Conservation (phyloP, 2,888 invertebrate genomes). For the Pseudococcus viburni region DNA sequence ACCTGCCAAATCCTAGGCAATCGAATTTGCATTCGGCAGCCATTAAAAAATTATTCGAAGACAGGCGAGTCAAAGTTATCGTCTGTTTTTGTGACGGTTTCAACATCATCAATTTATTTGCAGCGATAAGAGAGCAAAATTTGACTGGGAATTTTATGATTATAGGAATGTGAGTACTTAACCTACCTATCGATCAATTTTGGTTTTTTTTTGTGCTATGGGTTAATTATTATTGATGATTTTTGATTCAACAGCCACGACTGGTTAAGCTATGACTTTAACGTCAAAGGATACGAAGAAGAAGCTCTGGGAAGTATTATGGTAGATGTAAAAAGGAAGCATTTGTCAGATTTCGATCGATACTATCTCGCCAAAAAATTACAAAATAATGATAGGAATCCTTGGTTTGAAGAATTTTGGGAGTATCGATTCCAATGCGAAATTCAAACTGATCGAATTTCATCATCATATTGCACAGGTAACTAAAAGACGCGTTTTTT, state of each 20-base stretch:
- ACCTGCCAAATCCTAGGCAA: conserved; percentile 70
- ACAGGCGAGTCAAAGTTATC: conserved; percentile 75
- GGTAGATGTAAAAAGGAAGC: conserved; percentile 82
- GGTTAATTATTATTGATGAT: not conserved
- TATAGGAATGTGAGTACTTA: conserved; percentile 10
- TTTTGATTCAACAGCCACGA: conserved; percentile 76
- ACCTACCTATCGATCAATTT: not conserved
- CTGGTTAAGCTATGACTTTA: conserved; percentile 83
- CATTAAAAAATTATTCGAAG: conserved; percentile 75
- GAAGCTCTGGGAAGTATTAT: conserved; percentile 82
- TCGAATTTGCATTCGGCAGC: conserved; percentile 70
- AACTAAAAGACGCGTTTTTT: not conserved
- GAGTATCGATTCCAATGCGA: conserved; percentile 80
- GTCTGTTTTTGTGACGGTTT: conserved; percentile 87
- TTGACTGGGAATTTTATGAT: conserved; percentile 71
- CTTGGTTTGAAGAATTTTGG: conserved; percentile 86
- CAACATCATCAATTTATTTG: conserved; percentile 78
- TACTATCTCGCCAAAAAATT: conserved; percentile 78
- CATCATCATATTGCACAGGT: conserved; percentile 65
- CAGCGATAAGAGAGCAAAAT: conserved; percentile 76
- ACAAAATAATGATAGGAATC: conserved; percentile 77
- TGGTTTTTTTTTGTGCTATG: not conserved
- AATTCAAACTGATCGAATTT: conserved; percentile 67
- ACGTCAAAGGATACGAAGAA: conserved; percentile 77
- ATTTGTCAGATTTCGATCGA: conserved; percentile 77